Percentiles rank a stretch among this genome's conserved stretches.
These are phyloP conservation scores for Pentalonia nigronervosa DNA, from an alignment of 1,140 invertebrate genomes.

Conservation along the genomic window DNA sequence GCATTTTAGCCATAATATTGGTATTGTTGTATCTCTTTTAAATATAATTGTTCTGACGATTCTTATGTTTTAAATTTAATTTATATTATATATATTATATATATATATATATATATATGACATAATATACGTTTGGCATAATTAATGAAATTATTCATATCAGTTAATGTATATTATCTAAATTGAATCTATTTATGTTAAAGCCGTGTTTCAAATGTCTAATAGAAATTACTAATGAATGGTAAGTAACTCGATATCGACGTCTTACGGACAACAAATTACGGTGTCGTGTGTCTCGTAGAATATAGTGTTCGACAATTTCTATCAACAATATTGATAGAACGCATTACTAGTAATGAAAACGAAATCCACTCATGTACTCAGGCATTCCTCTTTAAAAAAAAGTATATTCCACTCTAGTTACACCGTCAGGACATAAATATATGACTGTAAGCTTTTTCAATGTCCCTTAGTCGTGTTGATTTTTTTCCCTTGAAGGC, in stretches of 20 bases:
- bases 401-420: constrained; percentile 34
- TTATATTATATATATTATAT: no score
- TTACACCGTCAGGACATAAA: constrained; percentile 14
- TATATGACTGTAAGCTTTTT: constrained; percentile 38
- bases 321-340: constrained; percentile 38
- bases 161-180: not conserved
- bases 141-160: not conserved
- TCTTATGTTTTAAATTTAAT: not conserved
- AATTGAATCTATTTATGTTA: not conserved
- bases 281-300: not conserved
- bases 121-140: not conserved
- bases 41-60: not conserved
- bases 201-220: not conserved
- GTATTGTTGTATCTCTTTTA: not conserved
- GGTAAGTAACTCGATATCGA: not conserved
- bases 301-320: constrained; percentile 29
- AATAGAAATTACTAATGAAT: not conserved
- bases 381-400: constrained; percentile 26
- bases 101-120: no score
- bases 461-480: not conserved
- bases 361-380: constrained; percentile 33
- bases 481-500: not conserved
- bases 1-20: no score
- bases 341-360: constrained; percentile 43
- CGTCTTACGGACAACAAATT: constrained; percentile 2